Conservation (phyloP, 1,140 invertebrate species). For the Drosophila kurseongensis region DNA sequence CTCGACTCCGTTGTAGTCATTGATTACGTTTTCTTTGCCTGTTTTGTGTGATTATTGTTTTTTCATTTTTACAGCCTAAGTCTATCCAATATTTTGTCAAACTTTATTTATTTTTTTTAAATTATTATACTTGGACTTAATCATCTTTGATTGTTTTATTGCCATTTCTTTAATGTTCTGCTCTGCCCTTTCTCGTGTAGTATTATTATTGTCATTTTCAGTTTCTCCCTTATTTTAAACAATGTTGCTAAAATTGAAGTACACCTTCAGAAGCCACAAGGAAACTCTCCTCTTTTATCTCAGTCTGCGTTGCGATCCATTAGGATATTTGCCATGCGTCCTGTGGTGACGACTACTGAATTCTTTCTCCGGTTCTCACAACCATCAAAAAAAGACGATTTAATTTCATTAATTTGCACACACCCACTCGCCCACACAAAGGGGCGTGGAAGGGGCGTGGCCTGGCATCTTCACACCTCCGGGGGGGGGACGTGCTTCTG, state of each 20-base stretch:
- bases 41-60: too few relatives aligned
- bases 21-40: too few relatives aligned
- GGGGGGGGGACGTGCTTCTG: not conserved
- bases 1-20: too few relatives aligned
- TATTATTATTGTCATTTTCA: conserved; percentile 18
- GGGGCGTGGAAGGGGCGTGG: too few relatives aligned
- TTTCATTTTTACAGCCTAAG: too few relatives aligned
- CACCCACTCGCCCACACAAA: conserved; percentile 6
- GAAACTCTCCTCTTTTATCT: conserved; percentile 10
- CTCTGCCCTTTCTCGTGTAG: not conserved
- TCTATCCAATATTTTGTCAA: too few relatives aligned
- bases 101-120: too few relatives aligned
- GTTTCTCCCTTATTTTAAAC: conserved; percentile 3
- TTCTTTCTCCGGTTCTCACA: conserved; percentile 9
- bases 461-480: conserved; percentile 9
- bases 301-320: conserved; percentile 16
- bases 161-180: not conserved
- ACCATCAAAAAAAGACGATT: conserved; percentile 75
- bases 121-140: too few relatives aligned
- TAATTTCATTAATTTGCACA: conserved; percentile 79
- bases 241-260: conserved; percentile 28
- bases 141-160: too few relatives aligned
- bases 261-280: conserved; percentile 6
- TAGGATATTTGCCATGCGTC: conserved; percentile 40
- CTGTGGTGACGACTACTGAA: conserved; percentile 28